A percentile compares a stretch with the other conserved stretches of the same genome.
phyloP scores from a whole-genome alignment of 2,113 vertebrate species.

The Aegithalos caudatus region DNA sequence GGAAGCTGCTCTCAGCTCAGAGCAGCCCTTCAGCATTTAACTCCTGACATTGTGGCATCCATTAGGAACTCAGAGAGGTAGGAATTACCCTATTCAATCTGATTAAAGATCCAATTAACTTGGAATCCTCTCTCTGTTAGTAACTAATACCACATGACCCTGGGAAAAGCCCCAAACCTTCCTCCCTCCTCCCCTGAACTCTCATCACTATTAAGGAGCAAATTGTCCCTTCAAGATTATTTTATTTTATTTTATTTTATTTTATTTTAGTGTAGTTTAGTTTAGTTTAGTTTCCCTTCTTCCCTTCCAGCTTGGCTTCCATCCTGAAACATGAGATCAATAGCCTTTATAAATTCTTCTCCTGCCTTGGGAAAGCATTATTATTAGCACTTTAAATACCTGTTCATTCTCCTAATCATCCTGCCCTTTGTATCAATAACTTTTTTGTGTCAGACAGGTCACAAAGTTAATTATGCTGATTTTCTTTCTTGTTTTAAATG shows the following conservation, averaged over 20 bases:
- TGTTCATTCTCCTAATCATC: neutral
- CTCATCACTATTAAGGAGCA: neutral
- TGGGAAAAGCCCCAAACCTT: neutral
- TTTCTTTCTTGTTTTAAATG: neutral
- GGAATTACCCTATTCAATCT: conserved; percentile 45
- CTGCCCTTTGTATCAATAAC: neutral
- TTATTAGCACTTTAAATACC: neutral
- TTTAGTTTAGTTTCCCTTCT: neutral
- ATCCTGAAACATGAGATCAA: neutral
- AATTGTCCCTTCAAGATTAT: neutral
- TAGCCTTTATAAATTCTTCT: neutral
- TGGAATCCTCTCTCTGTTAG: neutral
- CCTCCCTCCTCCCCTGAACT: neutral
- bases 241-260: neutral
- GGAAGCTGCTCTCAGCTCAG: conserved; percentile 1
- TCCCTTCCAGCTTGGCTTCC: neutral
- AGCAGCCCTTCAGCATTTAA: conserved; percentile 9
- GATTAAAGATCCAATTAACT: conserved; percentile 56
- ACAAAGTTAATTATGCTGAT: neutral
- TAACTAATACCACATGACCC: neutral
- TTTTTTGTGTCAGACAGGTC: neutral
- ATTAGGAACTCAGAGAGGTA: conserved; percentile 8
- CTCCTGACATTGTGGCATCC: neutral
- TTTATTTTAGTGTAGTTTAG: neutral
- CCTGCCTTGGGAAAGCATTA: neutral